These are phyloP conservation scores for Apistogramma diplotaenia DNA, from an alignment of 2,113 vertebrate genomes.

Conservation along the genomic window DNA sequence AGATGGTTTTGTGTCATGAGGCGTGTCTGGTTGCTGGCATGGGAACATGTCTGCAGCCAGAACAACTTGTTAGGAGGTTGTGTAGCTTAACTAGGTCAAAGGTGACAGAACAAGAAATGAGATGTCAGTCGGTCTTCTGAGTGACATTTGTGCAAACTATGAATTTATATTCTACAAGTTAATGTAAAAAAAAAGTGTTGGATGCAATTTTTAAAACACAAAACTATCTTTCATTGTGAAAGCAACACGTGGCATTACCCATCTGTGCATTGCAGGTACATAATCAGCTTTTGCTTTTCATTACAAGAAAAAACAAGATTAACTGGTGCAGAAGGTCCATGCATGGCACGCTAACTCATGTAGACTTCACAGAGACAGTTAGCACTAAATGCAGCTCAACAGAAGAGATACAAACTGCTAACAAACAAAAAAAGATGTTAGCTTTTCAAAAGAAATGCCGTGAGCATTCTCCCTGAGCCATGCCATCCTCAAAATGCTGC, in stretches of 20 bases:
- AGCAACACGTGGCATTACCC: background rate
- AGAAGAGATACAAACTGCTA: background rate
- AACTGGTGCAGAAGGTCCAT: background rate
- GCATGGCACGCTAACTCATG: background rate
- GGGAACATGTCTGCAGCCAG: background rate
- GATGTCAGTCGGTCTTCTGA: background rate
- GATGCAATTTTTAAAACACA: background rate
- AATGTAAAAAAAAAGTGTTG: background rate
- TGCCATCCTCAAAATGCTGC: background rate
- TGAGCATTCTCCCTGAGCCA: background rate
- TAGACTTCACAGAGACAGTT: background rate
- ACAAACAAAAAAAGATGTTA: background rate
- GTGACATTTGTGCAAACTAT: background rate
- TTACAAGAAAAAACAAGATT: background rate
- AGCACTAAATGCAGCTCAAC: background rate
- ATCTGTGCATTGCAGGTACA: background rate
- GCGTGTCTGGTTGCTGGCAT: background rate
- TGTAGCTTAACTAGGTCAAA: slow-evolving; percentile 66
- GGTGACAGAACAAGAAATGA: slow-evolving; percentile 41
- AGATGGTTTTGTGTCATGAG: background rate
- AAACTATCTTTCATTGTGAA: background rate
- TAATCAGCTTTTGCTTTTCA: background rate
- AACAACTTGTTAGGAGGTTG: background rate
- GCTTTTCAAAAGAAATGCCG: background rate
- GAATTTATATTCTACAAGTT: background rate